Percentiles rank a stretch among this genome's conserved stretches.
phyloP scores from a whole-genome alignment of 2,113 vertebrate species.

The Phalacrocorax pelagicus region DNA sequence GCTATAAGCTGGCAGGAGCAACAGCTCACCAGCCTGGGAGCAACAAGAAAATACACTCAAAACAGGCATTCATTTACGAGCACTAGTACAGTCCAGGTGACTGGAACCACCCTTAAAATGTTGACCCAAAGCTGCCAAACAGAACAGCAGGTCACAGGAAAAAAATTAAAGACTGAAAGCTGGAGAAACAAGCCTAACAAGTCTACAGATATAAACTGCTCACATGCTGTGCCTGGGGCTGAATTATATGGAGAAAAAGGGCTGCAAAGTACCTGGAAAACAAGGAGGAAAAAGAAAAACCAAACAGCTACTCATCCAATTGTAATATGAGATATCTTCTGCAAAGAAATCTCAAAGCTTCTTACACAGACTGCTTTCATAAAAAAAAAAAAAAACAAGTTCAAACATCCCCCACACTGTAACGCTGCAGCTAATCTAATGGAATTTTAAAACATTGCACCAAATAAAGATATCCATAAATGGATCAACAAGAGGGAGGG shows the following conservation, averaged over 20 bases:
- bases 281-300: neutral
- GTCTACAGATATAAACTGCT: neutral
- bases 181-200: neutral
- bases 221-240: neutral
- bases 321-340: neutral
- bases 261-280: neutral
- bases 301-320: neutral
- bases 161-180: neutral
- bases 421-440: neutral
- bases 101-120: neutral
- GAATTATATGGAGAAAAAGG: neutral
- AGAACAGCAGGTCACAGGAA: neutral
- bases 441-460: neutral
- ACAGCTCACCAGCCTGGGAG: neutral
- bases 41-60: neutral
- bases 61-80: neutral
- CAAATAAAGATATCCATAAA: neutral
- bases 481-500: neutral
- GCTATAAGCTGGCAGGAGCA: neutral
- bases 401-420: accelerated
- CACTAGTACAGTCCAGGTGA: neutral
- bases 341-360: neutral
- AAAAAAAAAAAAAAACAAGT: too few species aligned
- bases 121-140: neutral
- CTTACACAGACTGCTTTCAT: neutral